Evolutionary conservation across 2,113 vertebrate species (phyloP), one percentile per base, ranked within the genome.

Genomic region (Noctilio leporinus): DNA sequence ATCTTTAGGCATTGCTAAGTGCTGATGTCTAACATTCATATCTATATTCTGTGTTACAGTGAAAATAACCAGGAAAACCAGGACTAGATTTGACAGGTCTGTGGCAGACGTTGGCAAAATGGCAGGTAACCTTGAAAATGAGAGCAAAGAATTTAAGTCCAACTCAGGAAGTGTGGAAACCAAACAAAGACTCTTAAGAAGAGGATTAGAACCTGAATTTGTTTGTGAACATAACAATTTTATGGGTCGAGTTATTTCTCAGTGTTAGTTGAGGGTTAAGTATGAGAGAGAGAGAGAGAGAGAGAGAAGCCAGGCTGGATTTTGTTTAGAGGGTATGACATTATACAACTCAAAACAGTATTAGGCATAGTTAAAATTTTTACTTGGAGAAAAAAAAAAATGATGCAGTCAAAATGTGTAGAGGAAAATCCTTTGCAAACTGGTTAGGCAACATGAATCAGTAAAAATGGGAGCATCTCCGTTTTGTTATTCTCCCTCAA

Each of bases 191-290:
- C 35, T 62, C 35, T 69, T 82, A 4, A 26, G 69, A 12, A 19
- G 59, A n/a, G 30, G 69, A 51, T 38, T 33, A 47, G 35, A 8
- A 2, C 0, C 73, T 28, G 24, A 62, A 30, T 67, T 86, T n/a
- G 93, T 45, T 83, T 94, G 87, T 51, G 84, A 96, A 55, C 16
- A 20, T 22, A 47, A 33, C 0, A 0, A 10, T 45, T 96, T 96
- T 88, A 49, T 72, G 81, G 20, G 84, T 17, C 53, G 16, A 96
- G 89, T 26, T 28, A 57, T 84, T 89, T 96, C 83, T 90, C 47
- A 20, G 38, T 49, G n/a, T 16, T 17, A 64, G 55, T 24, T 55
- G 17, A 81, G 78, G 33, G 3, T 6, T 51, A 76, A 33, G 19
- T 65, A 0, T 62, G 4, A 72, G 73, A 4, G 51, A 26, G 35